Evolutionary conservation across 35 echinoderm and acorn worm genomes (phyloP), one percentile per base, ranked within the genome.

Genomic region (Hemicentrotus pulcherrimus): DNA sequence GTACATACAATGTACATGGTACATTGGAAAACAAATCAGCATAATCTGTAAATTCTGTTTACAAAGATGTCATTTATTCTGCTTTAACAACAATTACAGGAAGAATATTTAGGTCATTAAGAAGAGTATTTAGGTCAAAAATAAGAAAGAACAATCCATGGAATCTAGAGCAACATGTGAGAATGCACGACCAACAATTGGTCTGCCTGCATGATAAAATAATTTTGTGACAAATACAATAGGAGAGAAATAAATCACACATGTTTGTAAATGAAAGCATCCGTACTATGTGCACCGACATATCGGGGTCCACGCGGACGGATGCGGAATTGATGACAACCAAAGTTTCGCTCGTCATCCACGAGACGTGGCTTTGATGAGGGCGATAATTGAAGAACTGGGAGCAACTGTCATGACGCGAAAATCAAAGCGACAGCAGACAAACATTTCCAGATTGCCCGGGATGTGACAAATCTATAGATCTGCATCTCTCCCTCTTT

Each of bases 361-460:
- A 1, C 19, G 19, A 78, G 65, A 78, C 65, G 65, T 78, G 65
- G 65, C 65, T 22, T 78, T 78, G 88, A 90, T 90, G 88, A 90
- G 88, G 32, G 88, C 88, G 88, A 47, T 90, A 90, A 90, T 90
- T 90, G 88, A 90, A 47, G 88, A 90, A 90, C 46, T 33, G 88
- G 32, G 88, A 45, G 46, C 88, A 90, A 90, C 88, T 90, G 88
- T 90, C 88, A 90, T 9, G 88, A 90, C 46, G 88, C 15, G 88
- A 47, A 47, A 90, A 90, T 90, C 46, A 90, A 90, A 90, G 2
- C 19, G 88, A 47, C 88, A 59, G 88, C 46, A 24, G 88, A 47
- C 46, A 90, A 90, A 47, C 88, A 90, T 33, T 33, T 45, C 88
- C 46, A 47, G 88, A 33, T 90, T 33, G 88, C 9, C 46, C 9